These are phyloP conservation scores for Cossypha heuglini DNA, from an alignment of 2,797 vertebrate species.

Conservation along the genomic window DNA sequence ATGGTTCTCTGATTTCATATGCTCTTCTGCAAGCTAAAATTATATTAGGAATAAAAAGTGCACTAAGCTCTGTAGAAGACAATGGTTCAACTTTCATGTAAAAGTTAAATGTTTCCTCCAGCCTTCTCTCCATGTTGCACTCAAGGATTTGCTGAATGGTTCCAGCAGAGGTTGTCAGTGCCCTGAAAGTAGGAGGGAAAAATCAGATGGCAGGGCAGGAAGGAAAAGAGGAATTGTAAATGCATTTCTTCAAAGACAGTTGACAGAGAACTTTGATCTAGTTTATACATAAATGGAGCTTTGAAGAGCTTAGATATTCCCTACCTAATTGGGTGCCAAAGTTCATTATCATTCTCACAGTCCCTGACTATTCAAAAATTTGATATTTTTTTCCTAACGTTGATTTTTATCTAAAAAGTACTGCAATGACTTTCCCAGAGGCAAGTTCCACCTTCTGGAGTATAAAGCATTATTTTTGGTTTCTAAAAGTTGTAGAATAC, in stretches of 20 bases:
- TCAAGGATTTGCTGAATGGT: background rate
- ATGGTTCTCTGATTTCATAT: background rate
- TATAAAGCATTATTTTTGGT: constrained; percentile 46
- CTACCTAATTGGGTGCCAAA: constrained; percentile 41
- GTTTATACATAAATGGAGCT: constrained; percentile 32
- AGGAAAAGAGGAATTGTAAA: background rate
- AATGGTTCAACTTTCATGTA: background rate
- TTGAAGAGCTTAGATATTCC: constrained; percentile 45
- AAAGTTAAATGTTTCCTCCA: constrained; percentile 36
- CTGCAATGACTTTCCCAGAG: constrained; percentile 63
- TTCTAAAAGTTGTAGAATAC: constrained; percentile 38
- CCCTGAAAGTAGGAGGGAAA: background rate
- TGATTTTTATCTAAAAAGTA: constrained; percentile 57
- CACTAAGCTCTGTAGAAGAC: background rate
- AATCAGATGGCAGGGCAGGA: background rate
- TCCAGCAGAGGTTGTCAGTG: constrained; percentile 26
- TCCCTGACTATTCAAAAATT: background rate
- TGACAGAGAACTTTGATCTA: constrained; percentile 60
- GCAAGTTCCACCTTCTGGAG: constrained; percentile 56
- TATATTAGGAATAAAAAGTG: background rate
- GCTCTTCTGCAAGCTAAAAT: background rate
- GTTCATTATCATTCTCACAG: constrained; percentile 35
- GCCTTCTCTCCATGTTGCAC: background rate
- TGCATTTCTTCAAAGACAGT: constrained; percentile 30
- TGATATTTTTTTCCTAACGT: background rate